Conservation (phyloP, 2,113 vertebrate species). For the Notothenia coriiceps region DNA sequence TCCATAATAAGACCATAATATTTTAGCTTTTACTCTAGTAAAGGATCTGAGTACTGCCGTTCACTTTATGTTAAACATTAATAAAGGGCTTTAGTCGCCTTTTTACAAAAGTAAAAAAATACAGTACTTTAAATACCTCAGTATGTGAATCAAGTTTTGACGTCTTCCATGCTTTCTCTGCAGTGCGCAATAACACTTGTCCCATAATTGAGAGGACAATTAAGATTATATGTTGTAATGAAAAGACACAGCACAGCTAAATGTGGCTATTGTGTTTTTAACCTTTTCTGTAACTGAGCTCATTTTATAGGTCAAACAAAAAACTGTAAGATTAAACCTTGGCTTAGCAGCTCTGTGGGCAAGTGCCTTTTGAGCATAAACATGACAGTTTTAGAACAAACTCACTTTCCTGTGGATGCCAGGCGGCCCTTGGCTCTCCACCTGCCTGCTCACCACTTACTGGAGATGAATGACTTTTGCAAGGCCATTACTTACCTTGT, state of each 20-base stretch:
- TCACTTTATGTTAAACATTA: no score
- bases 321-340: slow-evolving; percentile 52
- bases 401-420: slow-evolving; percentile 45
- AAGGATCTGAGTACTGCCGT: no score
- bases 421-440: slow-evolving; percentile 61
- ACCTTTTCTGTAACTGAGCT: slow-evolving; percentile 22
- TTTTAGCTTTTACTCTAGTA: no score
- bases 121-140: slow-evolving; percentile 2
- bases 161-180: background rate
- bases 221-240: slow-evolving; percentile 21
- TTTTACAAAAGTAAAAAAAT: no score
- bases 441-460: slow-evolving; percentile 67
- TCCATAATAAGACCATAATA: no score
- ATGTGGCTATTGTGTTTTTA: slow-evolving; percentile 37
- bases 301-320: slow-evolving; percentile 53
- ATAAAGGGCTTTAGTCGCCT: no score
- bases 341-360: slow-evolving; percentile 49
- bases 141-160: slow-evolving; percentile 7
- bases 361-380: slow-evolving; percentile 62
- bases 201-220: background rate
- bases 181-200: slow-evolving; percentile 5
- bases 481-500: slow-evolving; percentile 65
- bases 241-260: slow-evolving; percentile 12
- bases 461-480: slow-evolving; percentile 69
- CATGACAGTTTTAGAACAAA: slow-evolving; percentile 68